A percentile compares a stretch with the other conserved stretches of the same genome.
These are phyloP conservation scores for Muntiacus reevesi DNA, from an alignment of 2,113 vertebrate genomes.

Conservation along the genomic window DNA sequence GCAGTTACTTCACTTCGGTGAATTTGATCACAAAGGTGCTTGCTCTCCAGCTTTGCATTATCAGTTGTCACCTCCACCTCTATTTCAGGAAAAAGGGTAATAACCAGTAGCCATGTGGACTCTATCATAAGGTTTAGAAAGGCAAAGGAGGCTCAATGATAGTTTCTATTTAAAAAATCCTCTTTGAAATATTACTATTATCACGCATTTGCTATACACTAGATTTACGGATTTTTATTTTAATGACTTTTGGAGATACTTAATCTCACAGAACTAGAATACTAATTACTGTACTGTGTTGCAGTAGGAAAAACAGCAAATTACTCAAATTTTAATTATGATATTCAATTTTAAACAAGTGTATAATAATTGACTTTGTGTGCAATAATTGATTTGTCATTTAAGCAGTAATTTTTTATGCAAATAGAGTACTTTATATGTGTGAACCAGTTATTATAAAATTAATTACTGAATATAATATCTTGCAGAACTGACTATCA, in stretches of 20 bases:
- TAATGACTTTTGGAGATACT: conserved; percentile 57
- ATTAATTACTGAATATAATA: conserved; percentile 72
- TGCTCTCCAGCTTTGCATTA: background rate
- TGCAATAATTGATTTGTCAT: conserved; percentile 65
- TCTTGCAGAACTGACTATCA: conserved; percentile 47
- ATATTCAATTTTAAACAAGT: conserved; percentile 67
- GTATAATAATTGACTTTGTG: conserved; percentile 59
- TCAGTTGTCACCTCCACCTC: background rate
- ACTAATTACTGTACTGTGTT: conserved; percentile 45
- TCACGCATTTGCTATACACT: conserved; percentile 48
- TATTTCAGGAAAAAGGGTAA: background rate
- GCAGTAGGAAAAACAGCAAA: conserved; percentile 69
- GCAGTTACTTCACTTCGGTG: background rate
- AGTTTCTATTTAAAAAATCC: background rate
- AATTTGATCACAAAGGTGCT: background rate
- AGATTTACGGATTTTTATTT: conserved; percentile 64
- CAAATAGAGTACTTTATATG: conserved; percentile 54
- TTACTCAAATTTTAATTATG: conserved; percentile 67
- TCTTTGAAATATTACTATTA: conserved; percentile 53
- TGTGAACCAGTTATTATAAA: conserved; percentile 61
- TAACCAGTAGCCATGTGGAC: background rate
- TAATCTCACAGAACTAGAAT: conserved; percentile 62
- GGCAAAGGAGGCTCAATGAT: background rate
- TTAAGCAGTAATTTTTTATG: conserved; percentile 70
- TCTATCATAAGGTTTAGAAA: background rate